Evolutionary conservation across 2,113 vertebrate species (phyloP), one percentile per base, ranked within the genome.

Genomic region (Phalacrocorax carbo): DNA sequence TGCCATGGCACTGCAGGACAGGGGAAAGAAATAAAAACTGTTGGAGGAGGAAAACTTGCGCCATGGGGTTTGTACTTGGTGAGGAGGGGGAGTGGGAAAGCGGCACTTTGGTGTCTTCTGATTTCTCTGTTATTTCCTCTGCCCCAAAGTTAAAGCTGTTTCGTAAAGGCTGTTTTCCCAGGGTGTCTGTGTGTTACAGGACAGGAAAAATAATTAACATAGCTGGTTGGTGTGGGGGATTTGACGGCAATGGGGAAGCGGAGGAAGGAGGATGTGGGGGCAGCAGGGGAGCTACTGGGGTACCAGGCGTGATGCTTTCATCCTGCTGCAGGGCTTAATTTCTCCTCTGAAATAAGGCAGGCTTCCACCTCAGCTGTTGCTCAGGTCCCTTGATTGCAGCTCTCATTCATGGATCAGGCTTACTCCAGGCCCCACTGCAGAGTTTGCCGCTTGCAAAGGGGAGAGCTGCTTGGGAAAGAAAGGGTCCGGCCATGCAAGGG

Each of bases 1-100:
- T 78, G 80, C 80, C 7, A 6, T 1, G 0, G 55, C 0, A 0
- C 88, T 83, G 82, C 34, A 77, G 81, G 62, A 92, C n/a, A n/a
- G 38, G 46, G 49, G 54, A 26, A 88, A 88, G 75, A 66, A 89
- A 72, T 86, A 81, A 84, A 97, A 79, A 26, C 40, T 78, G 38
- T 86, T 0, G 0, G 23, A 57, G 60, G 27, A 84, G 44, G 58
- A 85, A 78, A 82, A 66, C 30, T 72, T 80, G 49, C 10, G 30
- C 79, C 2, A 1, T 13, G 49, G 82, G 46, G 11, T 81, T 89
- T 77, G 68, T 54, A 20, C 60, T 64, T 46, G 36, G 49, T 5
- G 9, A 80, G 68, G 38, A 82, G 14, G 30, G 13, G 20, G 71
- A 76, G 34, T 27, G 26, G 72, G 38, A 82, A 87, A 65, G 58